Percentiles rank a stretch among this genome's conserved stretches.
Evolutionary conservation across 1,140 invertebrate genomes (phyloP).

Genomic region (Nasonia longicornis): DNA sequence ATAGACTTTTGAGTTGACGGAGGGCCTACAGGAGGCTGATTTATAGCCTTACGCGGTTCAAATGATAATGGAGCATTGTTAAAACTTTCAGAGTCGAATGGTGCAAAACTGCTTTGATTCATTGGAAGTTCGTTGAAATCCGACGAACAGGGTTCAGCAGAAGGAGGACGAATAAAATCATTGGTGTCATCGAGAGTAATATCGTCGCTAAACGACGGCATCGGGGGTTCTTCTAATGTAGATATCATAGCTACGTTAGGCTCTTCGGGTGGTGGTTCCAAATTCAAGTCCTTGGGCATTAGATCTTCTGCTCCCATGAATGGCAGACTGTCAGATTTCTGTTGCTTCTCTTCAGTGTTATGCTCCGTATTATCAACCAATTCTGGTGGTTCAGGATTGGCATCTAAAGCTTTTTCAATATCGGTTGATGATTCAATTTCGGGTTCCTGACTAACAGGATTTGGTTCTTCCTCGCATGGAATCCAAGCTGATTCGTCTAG

Average conservation of each 20-base stretch:
- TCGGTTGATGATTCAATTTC: not conserved
- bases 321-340: conserved; percentile 55
- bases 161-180: conserved; percentile 13
- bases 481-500: conserved; percentile 36
- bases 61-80: conserved; percentile 13
- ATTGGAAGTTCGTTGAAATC: not conserved
- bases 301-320: conserved; percentile 66
- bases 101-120: not conserved
- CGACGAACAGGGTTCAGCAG: not conserved
- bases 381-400: not conserved
- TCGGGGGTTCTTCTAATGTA: conserved; percentile 19
- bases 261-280: conserved; percentile 65
- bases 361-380: not conserved
- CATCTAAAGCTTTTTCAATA: conserved; percentile 9
- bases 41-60: not conserved
- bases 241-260: conserved; percentile 60
- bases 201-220: conserved; percentile 37
- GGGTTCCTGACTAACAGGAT: not conserved
- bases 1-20: conserved; percentile 30
- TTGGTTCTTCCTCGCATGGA: conserved; percentile 8
- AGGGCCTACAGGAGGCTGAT: not conserved
- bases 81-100: conserved; percentile 25
- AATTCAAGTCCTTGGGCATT: conserved; percentile 63
- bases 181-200: conserved; percentile 30
- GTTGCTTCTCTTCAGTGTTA: not conserved